Base-by-base conservation (phyloP, 2,888 invertebrate species). In the Dorcus parallelipipedus region DNA sequence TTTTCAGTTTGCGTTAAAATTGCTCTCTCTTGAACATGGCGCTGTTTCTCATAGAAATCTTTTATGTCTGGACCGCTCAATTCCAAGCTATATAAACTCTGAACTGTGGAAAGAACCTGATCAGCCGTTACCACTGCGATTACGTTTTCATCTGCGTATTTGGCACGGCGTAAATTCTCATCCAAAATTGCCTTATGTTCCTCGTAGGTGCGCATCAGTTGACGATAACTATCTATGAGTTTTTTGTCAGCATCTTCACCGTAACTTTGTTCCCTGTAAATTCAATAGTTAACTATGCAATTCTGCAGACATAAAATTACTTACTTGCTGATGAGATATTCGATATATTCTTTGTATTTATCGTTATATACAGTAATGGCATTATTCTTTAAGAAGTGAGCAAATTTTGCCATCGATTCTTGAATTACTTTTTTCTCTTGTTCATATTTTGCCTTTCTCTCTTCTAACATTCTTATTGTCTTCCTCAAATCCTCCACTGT, bases 331-430 rank as follows among this genome's bases (percentile, higher is more conserved):
- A 76, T 74, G 33, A 75, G 63, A 63, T 75, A 71, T 40, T 71
- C 63, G 26, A 76, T 69, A 45, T 75, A 76, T 33, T 63, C 66
- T 48, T 69, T 67, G 56, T 76, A 76, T 3, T 71, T 64, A 64
- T 76, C 75, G 59, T 71, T 76, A 52, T 71, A 73, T 1, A 73
- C 68, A 0, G 73, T 67, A 26, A 75, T 72, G 0, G 75, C 74
- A 63, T 75, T 73, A 14, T 69, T 66, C 50, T 71, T 67, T 26
- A 76, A 59, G 61, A 75, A 76, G 67, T 73, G 69, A 0, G 74
- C 72, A 65, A 76, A 76, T 54, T 69, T 71, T 1, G 76, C 75
- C 49, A 72, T 70, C 26, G 63, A 59, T 52, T 66, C 63, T 1
- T 70, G 59, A 51, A 76, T 71, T 2, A 53, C 56, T 3, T 64